Percentiles rank a stretch among this genome's conserved stretches.
These are phyloP conservation scores for Apamea monoglypha DNA, from an alignment of 2,888 invertebrate species.

Conservation along the genomic window DNA sequence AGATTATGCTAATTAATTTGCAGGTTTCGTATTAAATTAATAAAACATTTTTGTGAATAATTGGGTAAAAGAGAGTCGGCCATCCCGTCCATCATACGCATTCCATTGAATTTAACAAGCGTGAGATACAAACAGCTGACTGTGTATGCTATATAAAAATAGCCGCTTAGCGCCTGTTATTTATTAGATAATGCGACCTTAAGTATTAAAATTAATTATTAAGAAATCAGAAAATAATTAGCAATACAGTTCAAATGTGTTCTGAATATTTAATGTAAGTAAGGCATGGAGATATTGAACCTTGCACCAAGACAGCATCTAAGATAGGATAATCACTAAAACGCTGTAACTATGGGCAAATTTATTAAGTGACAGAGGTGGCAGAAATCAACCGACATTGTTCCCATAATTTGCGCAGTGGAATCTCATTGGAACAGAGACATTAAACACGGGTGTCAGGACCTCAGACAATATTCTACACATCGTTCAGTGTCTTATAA, in stretches of 20 bases:
- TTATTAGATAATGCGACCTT: not conserved
- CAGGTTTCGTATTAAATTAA: not conserved
- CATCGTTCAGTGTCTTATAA: constrained; percentile 84
- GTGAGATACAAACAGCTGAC: not conserved
- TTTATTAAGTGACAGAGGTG: constrained; percentile 52
- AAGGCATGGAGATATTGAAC: not conserved
- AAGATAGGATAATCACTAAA: constrained; percentile 3
- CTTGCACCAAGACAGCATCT: not conserved
- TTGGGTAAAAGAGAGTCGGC: not conserved
- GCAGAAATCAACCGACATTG: constrained; percentile 67
- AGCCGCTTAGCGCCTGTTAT: not conserved
- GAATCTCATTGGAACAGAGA: constrained; percentile 85
- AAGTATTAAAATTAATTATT: not conserved
- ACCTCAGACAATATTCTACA: constrained; percentile 85
- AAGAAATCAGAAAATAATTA: not conserved
- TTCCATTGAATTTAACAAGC: not conserved
- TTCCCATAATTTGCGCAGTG: constrained; percentile 75
- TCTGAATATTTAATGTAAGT: not conserved
- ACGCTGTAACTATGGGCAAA: constrained; percentile 20
- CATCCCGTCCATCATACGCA: too few species aligned
- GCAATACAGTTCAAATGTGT: not conserved
- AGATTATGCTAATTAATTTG: not conserved
- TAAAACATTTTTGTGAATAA: not conserved
- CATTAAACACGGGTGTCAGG: constrained; percentile 84
- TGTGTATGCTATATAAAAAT: not conserved